Evolutionary conservation across 37 sponge, comb jelly and placozoan genomes (phyloP).

Genomic region (Chondrosia reniformis): DNA sequence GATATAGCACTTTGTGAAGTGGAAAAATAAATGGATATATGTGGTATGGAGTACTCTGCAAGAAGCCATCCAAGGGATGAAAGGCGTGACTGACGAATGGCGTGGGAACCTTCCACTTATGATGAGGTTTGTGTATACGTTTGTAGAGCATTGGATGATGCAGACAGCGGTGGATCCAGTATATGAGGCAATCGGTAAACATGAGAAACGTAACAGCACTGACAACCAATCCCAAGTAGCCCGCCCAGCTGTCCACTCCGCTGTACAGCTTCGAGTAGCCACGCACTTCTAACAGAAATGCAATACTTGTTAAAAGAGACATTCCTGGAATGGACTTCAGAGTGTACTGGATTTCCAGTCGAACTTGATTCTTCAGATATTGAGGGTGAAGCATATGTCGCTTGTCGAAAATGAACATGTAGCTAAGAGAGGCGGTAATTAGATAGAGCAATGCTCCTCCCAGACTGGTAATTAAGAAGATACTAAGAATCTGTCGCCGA

Average conservation of each 20-base stretch:
- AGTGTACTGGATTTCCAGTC: constrained; percentile 58
- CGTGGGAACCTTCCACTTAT: constrained; percentile 83
- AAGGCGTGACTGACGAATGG: constrained; percentile 92
- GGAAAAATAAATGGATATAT: constrained; percentile 86
- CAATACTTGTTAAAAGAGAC: constrained; percentile 42
- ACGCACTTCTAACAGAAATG: constrained; percentile 68
- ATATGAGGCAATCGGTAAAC: constrained; percentile 83
- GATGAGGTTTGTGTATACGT: constrained; percentile 80
- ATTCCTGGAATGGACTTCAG: constrained; percentile 54
- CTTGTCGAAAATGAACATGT: constrained; percentile 65
- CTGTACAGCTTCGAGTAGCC: constrained; percentile 71
- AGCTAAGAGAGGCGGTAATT: constrained; percentile 42
- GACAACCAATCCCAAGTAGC: constrained; percentile 34
- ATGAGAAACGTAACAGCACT: constrained; percentile 62
- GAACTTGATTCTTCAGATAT: constrained; percentile 69
- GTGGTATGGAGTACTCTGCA: constrained; percentile 86
- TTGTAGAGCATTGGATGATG: constrained; percentile 70
- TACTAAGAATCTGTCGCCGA: constrained; percentile 42
- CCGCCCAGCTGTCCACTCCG: constrained; percentile 26
- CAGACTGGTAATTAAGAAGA: constrained; percentile 34
- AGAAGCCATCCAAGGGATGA: constrained; percentile 85
- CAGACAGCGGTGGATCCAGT: constrained; percentile 79
- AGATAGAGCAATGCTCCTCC: constrained; percentile 63
- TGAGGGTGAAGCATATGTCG: constrained; percentile 59
- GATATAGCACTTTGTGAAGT: constrained; percentile 71